Evolutionary conservation across 2,113 vertebrate species (phyloP).

Genomic region (Strix uralensis): DNA sequence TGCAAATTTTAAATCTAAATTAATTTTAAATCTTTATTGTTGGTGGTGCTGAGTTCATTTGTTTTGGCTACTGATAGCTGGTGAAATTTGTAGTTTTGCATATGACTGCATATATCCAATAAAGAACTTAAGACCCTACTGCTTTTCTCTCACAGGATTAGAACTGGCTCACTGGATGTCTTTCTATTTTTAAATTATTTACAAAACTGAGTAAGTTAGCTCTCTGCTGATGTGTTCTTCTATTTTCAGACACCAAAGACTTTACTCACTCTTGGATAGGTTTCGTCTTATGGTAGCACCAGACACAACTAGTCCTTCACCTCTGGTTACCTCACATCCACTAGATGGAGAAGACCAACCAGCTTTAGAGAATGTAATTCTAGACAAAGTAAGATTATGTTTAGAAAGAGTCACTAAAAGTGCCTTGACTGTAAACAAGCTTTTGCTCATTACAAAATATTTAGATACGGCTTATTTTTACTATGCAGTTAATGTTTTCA

Average conservation of each 20-base stretch:
- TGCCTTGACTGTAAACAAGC: background rate
- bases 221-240: background rate
- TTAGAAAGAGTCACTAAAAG: background rate
- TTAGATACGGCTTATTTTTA: background rate
- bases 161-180: background rate
- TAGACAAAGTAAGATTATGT: slow-evolving; percentile 82
- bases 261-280: slow-evolving; percentile 97
- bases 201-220: background rate
- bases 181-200: background rate
- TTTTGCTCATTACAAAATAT: background rate
- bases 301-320: slow-evolving; percentile 80
- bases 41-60: background rate
- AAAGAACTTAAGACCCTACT: background rate
- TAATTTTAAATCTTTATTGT: background rate
- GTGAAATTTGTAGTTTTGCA: background rate
- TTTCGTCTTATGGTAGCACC: slow-evolving; percentile 88
- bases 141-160: background rate
- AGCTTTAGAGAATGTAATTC: slow-evolving; percentile 79
- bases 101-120: background rate
- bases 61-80: background rate
- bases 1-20: background rate
- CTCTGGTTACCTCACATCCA: slow-evolving; percentile 87
- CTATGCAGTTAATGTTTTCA: background rate
- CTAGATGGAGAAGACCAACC: slow-evolving; percentile 87
- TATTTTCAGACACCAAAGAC: slow-evolving; percentile 89